Evolutionary conservation across 2,113 vertebrate genomes (phyloP).

Genomic region (Coptodon bakossiorum): DNA sequence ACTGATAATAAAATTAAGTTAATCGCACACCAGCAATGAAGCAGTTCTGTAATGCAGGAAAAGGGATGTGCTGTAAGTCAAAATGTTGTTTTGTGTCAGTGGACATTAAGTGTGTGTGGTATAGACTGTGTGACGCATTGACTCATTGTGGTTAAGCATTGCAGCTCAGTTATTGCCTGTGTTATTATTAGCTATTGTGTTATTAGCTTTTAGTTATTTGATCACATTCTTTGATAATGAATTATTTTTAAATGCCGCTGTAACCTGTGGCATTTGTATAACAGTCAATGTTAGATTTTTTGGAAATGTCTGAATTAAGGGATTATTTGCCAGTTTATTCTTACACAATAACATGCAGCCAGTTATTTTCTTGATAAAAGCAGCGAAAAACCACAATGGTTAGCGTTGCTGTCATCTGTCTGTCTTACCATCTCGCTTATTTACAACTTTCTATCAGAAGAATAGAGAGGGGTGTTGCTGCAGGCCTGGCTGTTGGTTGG

Average conservation of each 20-base stretch:
- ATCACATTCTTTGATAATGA: not conserved
- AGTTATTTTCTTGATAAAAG: not conserved
- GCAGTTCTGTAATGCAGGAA: not conserved
- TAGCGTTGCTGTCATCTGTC: not conserved
- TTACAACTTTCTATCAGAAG: not conserved
- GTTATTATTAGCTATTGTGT: not conserved
- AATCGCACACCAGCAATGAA: not conserved
- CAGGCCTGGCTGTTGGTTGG: not conserved
- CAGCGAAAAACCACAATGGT: not conserved
- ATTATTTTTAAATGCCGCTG: not conserved
- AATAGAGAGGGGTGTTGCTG: not conserved
- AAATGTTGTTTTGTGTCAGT: not conserved
- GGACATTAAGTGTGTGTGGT: not conserved
- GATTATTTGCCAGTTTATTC: not conserved
- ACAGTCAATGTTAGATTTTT: not conserved
- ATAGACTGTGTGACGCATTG: not conserved
- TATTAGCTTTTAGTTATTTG: rapidly evolving
- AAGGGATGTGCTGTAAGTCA: not conserved
- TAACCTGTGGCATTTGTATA: not conserved
- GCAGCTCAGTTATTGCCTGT: not conserved
- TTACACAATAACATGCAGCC: not conserved
- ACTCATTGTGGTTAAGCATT: not conserved
- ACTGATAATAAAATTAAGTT: not conserved
- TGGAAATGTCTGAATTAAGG: not conserved
- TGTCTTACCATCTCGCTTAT: not conserved